Base-by-base conservation (phyloP, 2,888 invertebrate species). In the Drosophila atripex region DNA sequence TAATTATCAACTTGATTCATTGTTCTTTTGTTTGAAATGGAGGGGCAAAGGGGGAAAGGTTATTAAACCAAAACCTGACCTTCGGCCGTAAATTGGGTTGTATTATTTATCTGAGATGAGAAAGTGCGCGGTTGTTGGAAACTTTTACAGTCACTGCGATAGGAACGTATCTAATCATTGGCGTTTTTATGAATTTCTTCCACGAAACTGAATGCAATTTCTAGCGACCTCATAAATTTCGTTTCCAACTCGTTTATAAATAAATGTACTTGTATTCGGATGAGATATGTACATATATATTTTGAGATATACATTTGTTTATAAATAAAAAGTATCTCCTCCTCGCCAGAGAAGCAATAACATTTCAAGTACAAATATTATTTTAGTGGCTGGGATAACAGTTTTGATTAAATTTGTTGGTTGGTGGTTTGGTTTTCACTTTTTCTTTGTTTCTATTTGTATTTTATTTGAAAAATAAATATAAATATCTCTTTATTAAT, bases 191-290 rank as follows among this genome's bases (percentile, higher is more conserved):
- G 45, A 35, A 45, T 30, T 12, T 16, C 21, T 54, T 38, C 28
- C 69, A 30, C 28, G 63, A 68, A 53, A 28, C 16, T 45, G 32
- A 25, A 68, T 69, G 63, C 54, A 53, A 28, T 64, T 65, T 64
- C 45, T 30, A 30, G 69, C 35, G 63, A 63, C 52, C 63, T 41
- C 68, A 52, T 66, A 63, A 41, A 65, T 65, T 25, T 14, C 4
- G 21, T 21, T 28, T 53, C 69, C 35, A 65, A 30, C 51, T 50
- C 41, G 52, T 52, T 68, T 64, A 64, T 45, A 68, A 38, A 45
- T 69, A 35, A 35, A 6, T 35, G 35, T n/a, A n/a, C 32, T 32
- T 32, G 32, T n/a, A n/a, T 35, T n/a, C n/a, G 6, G 21, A 23
- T 23, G 5, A 5, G 25, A 25, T 8, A 25, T 25, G n/a, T n/a